Conservation (phyloP, 2,113 vertebrate genomes). For the Mastomys natalensis region DNA sequence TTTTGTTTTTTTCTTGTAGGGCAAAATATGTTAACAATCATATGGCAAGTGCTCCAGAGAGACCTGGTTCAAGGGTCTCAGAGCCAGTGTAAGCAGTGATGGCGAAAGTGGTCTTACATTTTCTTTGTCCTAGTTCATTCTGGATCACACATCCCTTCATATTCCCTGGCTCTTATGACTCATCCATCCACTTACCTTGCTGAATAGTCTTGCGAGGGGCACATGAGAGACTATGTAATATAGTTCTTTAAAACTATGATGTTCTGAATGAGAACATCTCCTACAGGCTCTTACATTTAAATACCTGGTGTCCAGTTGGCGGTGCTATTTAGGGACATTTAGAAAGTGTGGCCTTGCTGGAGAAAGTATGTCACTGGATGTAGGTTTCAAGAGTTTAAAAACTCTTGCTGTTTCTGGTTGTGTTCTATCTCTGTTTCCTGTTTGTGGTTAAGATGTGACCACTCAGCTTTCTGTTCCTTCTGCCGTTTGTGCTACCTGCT, state of each 20-base stretch:
- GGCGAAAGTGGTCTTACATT: not conserved
- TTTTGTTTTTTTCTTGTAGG: not conserved
- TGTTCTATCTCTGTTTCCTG: not conserved
- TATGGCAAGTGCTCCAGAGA: not conserved
- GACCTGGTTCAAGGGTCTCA: not conserved
- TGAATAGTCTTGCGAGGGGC: constrained; percentile 10
- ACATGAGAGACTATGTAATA: constrained; percentile 30
- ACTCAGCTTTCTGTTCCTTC: not conserved
- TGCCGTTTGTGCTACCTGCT: too few species aligned
- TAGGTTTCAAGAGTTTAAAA: not conserved
- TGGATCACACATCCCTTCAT: not conserved
- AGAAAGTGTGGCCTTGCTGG: not conserved
- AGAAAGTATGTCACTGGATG: not conserved
- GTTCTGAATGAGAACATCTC: not conserved
- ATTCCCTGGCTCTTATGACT: not conserved
- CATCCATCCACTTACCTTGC: not conserved
- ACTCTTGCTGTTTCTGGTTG: not conserved
- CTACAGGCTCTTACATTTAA: not conserved
- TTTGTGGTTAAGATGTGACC: not conserved
- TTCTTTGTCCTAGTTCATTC: constrained; percentile 16
- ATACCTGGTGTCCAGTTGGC: too few species aligned
- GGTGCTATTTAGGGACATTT: not conserved
- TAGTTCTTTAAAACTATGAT: not conserved
- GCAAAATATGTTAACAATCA: not conserved
- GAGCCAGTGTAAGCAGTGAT: not conserved